Evolutionary conservation across 2,888 invertebrate species (phyloP).

Genomic region (Saturnia japonica): DNA sequence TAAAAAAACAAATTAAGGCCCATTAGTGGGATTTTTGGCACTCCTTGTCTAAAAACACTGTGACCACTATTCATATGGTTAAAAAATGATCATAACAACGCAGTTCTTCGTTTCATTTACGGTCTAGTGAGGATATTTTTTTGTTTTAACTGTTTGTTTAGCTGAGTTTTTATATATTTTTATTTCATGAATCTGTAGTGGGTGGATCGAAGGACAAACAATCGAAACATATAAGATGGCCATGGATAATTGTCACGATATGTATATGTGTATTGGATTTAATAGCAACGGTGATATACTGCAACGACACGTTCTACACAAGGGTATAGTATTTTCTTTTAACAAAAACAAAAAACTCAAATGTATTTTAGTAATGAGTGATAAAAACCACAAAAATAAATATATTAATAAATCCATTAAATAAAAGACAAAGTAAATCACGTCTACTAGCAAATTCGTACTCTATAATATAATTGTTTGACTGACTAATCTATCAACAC

Average conservation of each 20-base stretch:
- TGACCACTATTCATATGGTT: not conserved
- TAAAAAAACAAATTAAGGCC: too few species aligned
- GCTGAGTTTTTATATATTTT: not conserved
- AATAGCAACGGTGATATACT: conserved; percentile 56
- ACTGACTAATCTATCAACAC: too few species aligned
- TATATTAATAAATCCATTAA: too few species aligned
- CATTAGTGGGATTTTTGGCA: not conserved
- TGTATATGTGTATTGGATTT: conserved; percentile 50
- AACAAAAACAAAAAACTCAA: too few species aligned
- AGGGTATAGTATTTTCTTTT: too few species aligned
- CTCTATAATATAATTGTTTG: too few species aligned
- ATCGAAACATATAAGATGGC: conserved; percentile 57
- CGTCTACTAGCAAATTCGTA: too few species aligned
- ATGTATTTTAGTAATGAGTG: too few species aligned
- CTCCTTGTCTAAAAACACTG: not conserved
- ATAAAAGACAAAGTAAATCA: too few species aligned
- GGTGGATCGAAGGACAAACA: conserved; percentile 51
- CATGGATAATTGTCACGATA: conserved; percentile 59
- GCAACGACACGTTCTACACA: conserved; percentile 66
- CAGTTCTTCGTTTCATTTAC: not conserved
- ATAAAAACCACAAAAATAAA: too few species aligned
- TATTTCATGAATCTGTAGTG: conserved; percentile 45
- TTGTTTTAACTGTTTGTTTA: not conserved
- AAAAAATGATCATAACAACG: too few species aligned
- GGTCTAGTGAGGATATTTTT: not conserved